These are phyloP conservation scores for Taurulus bubalis DNA, from an alignment of 2,113 vertebrate species.

Conservation along the genomic window DNA sequence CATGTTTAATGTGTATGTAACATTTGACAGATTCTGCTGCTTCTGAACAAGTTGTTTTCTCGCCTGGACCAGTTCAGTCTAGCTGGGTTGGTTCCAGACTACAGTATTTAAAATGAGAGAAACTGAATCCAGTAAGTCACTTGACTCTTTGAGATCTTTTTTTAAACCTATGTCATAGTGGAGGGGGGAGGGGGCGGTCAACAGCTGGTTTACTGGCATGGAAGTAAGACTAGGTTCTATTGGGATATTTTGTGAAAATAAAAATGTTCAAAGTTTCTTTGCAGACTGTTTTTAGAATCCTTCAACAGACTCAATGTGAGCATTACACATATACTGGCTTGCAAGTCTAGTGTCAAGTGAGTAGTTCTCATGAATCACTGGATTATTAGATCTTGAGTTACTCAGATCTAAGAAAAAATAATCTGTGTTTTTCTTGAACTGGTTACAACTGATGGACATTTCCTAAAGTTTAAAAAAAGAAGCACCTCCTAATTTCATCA, in stretches of 20 bases:
- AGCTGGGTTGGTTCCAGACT: slow-evolving; percentile 16
- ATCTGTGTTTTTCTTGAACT: background rate
- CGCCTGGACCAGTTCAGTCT: slow-evolving; percentile 29
- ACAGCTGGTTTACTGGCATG: slow-evolving; percentile 16
- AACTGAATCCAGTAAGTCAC: slow-evolving; percentile 20
- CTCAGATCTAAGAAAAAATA: background rate
- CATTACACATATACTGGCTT: too few species aligned
- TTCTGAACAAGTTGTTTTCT: slow-evolving; percentile 43
- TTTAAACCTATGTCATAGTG: background rate
- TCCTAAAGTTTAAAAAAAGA: background rate
- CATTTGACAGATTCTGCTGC: slow-evolving; percentile 44
- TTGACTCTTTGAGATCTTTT: background rate
- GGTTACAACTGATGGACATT: too few species aligned
- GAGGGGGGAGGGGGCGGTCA: background rate
- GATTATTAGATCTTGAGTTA: background rate
- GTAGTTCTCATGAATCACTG: background rate
- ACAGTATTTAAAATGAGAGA: slow-evolving; percentile 49
- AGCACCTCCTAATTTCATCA: too few species aligned
- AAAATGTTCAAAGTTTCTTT: slow-evolving; percentile 39
- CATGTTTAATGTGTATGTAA: slow-evolving; percentile 20
- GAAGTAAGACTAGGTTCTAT: slow-evolving; percentile 22
- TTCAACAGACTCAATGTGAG: too few species aligned
- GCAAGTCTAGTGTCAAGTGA: background rate
- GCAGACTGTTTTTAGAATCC: too few species aligned
- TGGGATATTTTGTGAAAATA: slow-evolving; percentile 70